Base-by-base conservation (phyloP, 92 coral and sea anemone species). In the Porites divaricata region DNA sequence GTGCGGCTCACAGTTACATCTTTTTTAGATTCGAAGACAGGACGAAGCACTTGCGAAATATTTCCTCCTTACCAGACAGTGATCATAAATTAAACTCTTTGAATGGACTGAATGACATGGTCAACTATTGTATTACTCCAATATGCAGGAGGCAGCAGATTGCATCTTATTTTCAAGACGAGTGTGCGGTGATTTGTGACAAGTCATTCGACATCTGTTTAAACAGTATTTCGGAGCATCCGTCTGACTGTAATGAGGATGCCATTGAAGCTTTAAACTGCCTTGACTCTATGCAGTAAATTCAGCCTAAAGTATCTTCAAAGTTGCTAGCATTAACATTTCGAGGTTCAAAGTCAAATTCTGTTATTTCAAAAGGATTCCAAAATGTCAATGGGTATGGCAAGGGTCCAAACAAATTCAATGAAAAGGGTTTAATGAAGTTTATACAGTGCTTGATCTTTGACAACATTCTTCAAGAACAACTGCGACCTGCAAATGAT, bases 1-100 rank as follows among this genome's bases (percentile, higher is more conserved):
- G 59, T 13, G 78, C 48, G 1, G 83, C 88, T 1, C 75, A 81
- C 16, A 66, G 89, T 54, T 54, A 16, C 52, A 61, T 88, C 9
- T 69, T 74, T 28, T 91, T 91, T 76, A 2, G 90, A 3, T 91
- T 91, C 76, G 92, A 91, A 81, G 95, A 91, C 53, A 61, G 95
- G 54, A 88, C 86, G 24, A 88, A 87, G 57, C 91, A 91, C 9
- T 65, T 91, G 10, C 72, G 79, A 1, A 83, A 69, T 77, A 84
- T 88, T 56, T 81, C 83, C 53, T 74, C 87, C 19, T 72, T 88
- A 49, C 90, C 92, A 1, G 90, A 88, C 28, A 57, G 56, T 74
- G 94, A 88, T 9, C 70, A 76, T 11, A 75, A 88, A 19, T 53
- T 45, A 4, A 21, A 88, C 1, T 77, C 68, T 62, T 49, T 79